Base-by-base conservation (phyloP, 2,888 invertebrate genomes). In the Drepanosiphum platanoidis region DNA sequence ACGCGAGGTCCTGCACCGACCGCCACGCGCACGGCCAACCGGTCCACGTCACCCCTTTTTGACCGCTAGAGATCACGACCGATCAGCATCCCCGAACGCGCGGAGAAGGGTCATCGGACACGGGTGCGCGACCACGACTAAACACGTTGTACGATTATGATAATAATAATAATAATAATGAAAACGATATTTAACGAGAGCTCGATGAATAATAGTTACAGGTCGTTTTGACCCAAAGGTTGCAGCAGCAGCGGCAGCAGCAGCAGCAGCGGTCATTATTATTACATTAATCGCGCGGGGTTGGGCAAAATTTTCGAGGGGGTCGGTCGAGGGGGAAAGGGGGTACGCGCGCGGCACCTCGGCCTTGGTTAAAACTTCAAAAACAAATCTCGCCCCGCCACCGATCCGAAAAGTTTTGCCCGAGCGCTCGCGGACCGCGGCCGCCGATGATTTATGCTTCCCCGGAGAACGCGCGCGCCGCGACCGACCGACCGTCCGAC, bases 381-480 rank as follows among this genome's bases (percentile, higher is more conserved):
- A 46, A 79, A 79, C 79, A 32, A n/a, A 78, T 64, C 66, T 22
- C 30, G 42, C 32, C 11, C 18, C 42, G 32, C 46, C 58, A 30
- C 83, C 36, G 22, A 36, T 30, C n/a, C 75, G 68, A 75, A 84
- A 84, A 84, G 83, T 84, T 84, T 84, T 77, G 34, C n/a, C 74
- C 42, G 58, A 27, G 34, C 30, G 61, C 3, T 22, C 52, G 52
- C 52, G 3, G 18, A 22, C 52, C 52, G 36, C 18, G 30, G 74
- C n/a, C 46, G 46, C 52, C 75, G 83, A 84, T 84, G 83, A 84
- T 84, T 84, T 84, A 84, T 36, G 30, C 68, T 75, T 75, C 83
- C 58, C 83, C 52, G 66, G 75, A 77, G 83, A 70, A 64, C 30
- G 46, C 66, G 68, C 61, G 64, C 39, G 42, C 78, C 46, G 46